Percentiles rank a stretch among this genome's conserved stretches.
Evolutionary conservation across 2,888 invertebrate species (phyloP).

Genomic region (Poecilus cupreus): DNA sequence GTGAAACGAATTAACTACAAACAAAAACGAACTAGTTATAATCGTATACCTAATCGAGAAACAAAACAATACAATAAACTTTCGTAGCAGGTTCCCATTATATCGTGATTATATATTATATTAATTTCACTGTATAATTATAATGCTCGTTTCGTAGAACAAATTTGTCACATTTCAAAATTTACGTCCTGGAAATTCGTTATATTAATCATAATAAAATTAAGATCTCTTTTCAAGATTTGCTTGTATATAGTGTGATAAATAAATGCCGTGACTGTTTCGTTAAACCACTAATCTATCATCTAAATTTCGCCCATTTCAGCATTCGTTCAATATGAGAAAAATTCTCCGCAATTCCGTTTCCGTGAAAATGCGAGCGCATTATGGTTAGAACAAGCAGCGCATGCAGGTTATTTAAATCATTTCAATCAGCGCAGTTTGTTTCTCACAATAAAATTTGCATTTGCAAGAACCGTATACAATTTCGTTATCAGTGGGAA

Average conservation of each 20-base stretch:
- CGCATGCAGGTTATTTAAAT: not conserved
- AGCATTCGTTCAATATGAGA: not conserved
- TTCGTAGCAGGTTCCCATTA: no score
- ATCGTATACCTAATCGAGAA: no score
- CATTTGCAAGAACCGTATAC: not conserved
- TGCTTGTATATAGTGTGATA: not conserved
- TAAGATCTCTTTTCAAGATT: not conserved
- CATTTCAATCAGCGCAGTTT: not conserved
- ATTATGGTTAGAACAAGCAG: not conserved
- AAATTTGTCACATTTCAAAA: not conserved
- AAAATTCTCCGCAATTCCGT: not conserved
- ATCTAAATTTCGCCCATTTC: not conserved
- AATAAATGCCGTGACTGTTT: slow-evolving; percentile 1
- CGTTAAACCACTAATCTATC: not conserved
- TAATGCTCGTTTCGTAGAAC: not conserved
- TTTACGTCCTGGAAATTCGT: not conserved
- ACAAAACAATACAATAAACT: no score
- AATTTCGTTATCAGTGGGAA: not conserved
- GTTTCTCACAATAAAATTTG: not conserved
- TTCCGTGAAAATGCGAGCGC: not conserved
- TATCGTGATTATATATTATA: no score
- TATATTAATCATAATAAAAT: slow-evolving; percentile 22
- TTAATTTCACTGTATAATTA: no score
- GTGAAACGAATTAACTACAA: no score
- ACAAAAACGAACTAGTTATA: no score